Evolutionary conservation across 2,113 vertebrate genomes (phyloP), one percentile per base, ranked within the genome.

Genomic region (Nematolebias whitei): DNA sequence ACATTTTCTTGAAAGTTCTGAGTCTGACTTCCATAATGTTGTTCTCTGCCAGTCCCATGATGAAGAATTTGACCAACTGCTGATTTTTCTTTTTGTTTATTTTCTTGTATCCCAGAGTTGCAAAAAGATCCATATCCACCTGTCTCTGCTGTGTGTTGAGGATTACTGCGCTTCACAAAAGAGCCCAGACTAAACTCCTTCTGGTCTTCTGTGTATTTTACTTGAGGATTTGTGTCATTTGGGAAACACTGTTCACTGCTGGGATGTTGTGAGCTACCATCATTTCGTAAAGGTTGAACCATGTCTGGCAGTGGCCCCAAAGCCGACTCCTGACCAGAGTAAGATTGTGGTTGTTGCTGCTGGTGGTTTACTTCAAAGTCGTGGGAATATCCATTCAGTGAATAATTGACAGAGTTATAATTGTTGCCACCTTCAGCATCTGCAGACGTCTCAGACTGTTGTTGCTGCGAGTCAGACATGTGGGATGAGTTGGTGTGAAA

Each of bases 391-490:
- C 91, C 91, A 82, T 92, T 93, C 75, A 92, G 74, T 62, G 82
- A 80, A 82, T 89, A 87, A 76, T 79, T 79, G 45, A 83, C 71
- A 58, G 92, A 87, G 67, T 88, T 91, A 77, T 90, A 94, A 76
- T 86, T 85, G 67, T 93, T 91, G 72, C 80, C 32, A 11, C 74
- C 81, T 65, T 91, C 86, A 88, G 88, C 79, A 93, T 86, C 87
- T 87, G 72, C 83, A 82, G 90, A 68, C 66, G 60, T 45, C 22
- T 43, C 54, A 50, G 86, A 77, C 81, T 79, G 91, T 87, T 93
- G 90, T 89, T 93, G 93, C 91, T 94, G 92, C 68, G 92, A 93
- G 84, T 90, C 86, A 65, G 94, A 91, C 90, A 92, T 93, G 85
- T 93, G 94, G 82, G 86, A 85, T 77, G 92, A 93, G 90, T 73